phyloP scores from a whole-genome alignment of 2,888 invertebrate species.

The Latrodectus hesperus region DNA sequence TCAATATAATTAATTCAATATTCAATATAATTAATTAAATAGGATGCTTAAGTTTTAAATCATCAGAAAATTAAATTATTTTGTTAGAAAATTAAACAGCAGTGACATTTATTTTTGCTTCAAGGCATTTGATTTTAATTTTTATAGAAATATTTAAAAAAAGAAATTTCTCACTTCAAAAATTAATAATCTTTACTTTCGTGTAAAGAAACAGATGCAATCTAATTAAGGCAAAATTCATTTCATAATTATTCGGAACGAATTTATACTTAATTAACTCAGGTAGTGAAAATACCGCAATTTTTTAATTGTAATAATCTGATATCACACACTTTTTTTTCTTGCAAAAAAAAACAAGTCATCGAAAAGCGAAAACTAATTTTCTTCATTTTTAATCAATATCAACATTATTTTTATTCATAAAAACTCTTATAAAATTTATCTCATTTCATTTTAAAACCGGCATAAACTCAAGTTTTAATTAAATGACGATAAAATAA shows the following conservation, averaged over 20 bases:
- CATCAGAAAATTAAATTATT: too few species aligned
- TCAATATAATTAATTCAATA: too few species aligned
- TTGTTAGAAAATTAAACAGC: too few species aligned
- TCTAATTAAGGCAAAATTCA: conserved; percentile 5
- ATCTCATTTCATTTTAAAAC: not conserved
- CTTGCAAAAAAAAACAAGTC: not conserved
- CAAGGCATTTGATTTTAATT: not conserved
- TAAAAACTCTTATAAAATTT: not conserved
- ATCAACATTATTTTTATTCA: not conserved
- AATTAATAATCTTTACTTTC: not conserved
- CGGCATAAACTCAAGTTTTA: not conserved
- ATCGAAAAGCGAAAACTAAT: not conserved
- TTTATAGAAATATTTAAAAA: too few species aligned
- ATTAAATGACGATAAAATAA: not conserved
- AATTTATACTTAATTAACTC: not conserved
- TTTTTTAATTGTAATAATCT: not conserved
- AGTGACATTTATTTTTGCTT: not conserved
- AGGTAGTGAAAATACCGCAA: not conserved
- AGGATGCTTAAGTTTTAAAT: too few species aligned
- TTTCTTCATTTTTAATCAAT: not conserved
- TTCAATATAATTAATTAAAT: too few species aligned
- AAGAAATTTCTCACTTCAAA: not conserved
- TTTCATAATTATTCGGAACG: conserved; percentile 2
- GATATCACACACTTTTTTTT: not conserved
- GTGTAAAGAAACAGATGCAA: not conserved